Percentiles rank a stretch among this genome's conserved stretches.
Conservation (phyloP, 2,113 vertebrate species). For the Pollachius pollachius region DNA sequence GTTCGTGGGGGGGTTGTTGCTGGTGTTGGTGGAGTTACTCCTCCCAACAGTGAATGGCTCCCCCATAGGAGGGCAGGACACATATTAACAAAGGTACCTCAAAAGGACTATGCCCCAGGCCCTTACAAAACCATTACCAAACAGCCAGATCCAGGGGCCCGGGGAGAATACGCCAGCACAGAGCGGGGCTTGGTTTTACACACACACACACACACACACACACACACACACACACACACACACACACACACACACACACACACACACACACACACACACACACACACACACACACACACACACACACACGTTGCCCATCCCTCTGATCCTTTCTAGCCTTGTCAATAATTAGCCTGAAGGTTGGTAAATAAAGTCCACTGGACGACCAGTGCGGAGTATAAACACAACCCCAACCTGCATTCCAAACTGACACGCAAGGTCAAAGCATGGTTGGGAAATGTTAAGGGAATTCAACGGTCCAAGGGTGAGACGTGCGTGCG, state of each 20-base stretch:
- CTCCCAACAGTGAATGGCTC: slow-evolving; percentile 50
- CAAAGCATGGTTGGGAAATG: slow-evolving; percentile 30
- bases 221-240: background rate
- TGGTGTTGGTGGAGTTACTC: slow-evolving; percentile 47
- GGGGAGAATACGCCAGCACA: slow-evolving; percentile 32
- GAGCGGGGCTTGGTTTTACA: slow-evolving; percentile 18
- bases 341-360: slow-evolving; percentile 65
- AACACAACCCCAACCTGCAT: slow-evolving; percentile 41
- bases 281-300: background rate
- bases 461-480: slow-evolving; percentile 25
- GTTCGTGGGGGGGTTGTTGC: background rate
- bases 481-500: slow-evolving; percentile 34
- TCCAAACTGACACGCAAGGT: slow-evolving; percentile 53
- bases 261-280: background rate
- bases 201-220: background rate
- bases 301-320: slow-evolving; percentile 2
- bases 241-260: background rate
- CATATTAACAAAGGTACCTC: slow-evolving; percentile 30
- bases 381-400: slow-evolving; percentile 31
- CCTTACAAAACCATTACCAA: slow-evolving; percentile 53
- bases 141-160: slow-evolving; percentile 51
- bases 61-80: slow-evolving; percentile 43
- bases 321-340: slow-evolving; percentile 14
- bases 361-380: slow-evolving; percentile 50
- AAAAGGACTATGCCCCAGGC: slow-evolving; percentile 36